Conservation (phyloP, 2,113 vertebrate genomes). For the Synodontis membranacea region DNA sequence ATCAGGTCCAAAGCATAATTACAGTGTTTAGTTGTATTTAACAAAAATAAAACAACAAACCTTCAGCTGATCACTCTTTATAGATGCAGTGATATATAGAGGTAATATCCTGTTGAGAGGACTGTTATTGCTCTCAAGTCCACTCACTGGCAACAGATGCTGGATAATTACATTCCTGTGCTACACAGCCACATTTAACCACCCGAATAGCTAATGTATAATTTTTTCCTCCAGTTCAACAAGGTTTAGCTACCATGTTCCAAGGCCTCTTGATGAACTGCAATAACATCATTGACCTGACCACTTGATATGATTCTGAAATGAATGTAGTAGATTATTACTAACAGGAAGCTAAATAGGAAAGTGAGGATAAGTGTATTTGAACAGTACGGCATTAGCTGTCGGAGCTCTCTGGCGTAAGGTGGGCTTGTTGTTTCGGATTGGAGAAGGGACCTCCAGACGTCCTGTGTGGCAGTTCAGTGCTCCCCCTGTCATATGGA, state of each 20-base stretch:
- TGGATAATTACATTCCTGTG: constrained; percentile 49
- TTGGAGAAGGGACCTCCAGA: constrained; percentile 66
- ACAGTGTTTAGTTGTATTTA: constrained; percentile 93
- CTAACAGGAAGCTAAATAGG: not conserved
- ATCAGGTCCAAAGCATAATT: constrained; percentile 96
- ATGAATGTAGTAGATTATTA: constrained; percentile 1
- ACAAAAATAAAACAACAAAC: constrained; percentile 78
- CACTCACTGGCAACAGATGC: constrained; percentile 33
- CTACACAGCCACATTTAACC: constrained; percentile 24
- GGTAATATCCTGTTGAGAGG: constrained; percentile 57
- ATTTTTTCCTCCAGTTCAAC: constrained; percentile 22
- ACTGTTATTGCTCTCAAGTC: constrained; percentile 48
- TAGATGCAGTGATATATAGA: constrained; percentile 58
- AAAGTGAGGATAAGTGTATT: not conserved
- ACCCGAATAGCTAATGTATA: constrained; percentile 13
- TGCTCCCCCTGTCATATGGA: constrained; percentile 80
- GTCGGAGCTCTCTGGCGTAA: constrained; percentile 42
- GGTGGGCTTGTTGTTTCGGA: constrained; percentile 51
- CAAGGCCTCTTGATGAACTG: constrained; percentile 1
- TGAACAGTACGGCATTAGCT: constrained; percentile 39
- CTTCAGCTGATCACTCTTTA: constrained; percentile 66
- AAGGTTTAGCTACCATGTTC: not conserved
- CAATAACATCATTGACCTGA: not conserved
- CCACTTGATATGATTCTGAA: constrained; percentile 7
- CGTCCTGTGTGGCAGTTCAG: constrained; percentile 72